Conservation (phyloP, 2,113 vertebrate species). For the Pachypanchax playfairii region DNA sequence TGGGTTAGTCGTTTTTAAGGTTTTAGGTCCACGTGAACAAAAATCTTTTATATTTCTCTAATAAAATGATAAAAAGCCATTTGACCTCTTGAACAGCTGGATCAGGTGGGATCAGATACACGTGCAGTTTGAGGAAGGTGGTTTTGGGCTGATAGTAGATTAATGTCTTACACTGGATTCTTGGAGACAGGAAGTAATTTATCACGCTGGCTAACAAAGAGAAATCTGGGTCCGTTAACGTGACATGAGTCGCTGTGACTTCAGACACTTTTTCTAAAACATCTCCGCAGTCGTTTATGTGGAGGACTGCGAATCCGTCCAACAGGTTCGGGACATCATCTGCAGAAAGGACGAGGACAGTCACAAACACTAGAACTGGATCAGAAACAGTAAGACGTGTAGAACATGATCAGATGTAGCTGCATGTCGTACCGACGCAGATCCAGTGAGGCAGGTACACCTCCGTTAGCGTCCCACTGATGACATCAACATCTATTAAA, state of each 20-base stretch:
- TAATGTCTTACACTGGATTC: constrained; percentile 9
- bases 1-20: background rate
- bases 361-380: background rate
- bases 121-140: constrained; percentile 18
- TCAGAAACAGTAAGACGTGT: no score
- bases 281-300: constrained; percentile 40
- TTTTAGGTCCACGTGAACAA: no score
- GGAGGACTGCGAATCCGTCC: constrained; percentile 25
- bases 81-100: constrained; percentile 31
- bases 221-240: constrained; percentile 26
- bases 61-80: no score
- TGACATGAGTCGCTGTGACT: constrained; percentile 31
- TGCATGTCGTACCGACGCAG: constrained; percentile 28
- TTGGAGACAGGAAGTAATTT: background rate
- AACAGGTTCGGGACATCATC: background rate
- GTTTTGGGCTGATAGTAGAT: constrained; percentile 19
- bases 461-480: constrained; percentile 20
- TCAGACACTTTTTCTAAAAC: constrained; percentile 27
- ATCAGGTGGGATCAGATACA: constrained; percentile 36
- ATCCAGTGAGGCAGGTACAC: constrained; percentile 51
- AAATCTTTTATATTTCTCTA: background rate
- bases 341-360: background rate
- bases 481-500: constrained; percentile 33
- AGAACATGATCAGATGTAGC: no score
- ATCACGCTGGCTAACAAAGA: constrained; percentile 14